Evolutionary conservation across 2,888 invertebrate species (phyloP).

Genomic region (Apocheima hispidaria): DNA sequence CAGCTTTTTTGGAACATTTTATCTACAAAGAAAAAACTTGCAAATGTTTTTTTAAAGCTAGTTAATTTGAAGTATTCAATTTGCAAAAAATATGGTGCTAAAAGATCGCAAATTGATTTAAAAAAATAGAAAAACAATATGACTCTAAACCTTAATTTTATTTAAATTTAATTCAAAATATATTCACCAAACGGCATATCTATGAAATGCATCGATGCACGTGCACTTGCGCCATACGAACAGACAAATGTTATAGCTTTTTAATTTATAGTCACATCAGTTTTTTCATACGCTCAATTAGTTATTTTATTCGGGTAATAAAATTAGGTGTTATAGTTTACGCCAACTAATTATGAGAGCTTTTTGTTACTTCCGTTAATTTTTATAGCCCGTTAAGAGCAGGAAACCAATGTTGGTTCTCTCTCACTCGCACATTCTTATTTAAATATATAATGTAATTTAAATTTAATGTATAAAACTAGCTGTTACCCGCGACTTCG

Average conservation of each 20-base stretch:
- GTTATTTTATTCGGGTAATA: slow-evolving; percentile 61
- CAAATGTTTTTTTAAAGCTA: no score
- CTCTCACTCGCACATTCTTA: no score
- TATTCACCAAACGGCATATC: slow-evolving; percentile 64
- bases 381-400: slow-evolving; percentile 2
- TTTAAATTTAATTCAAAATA: slow-evolving; percentile 50
- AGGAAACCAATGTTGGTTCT: no score
- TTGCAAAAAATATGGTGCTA: no score
- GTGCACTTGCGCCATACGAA: slow-evolving; percentile 50
- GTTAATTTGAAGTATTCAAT: no score
- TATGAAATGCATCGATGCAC: slow-evolving; percentile 50
- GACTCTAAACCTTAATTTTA: slow-evolving; percentile 26
- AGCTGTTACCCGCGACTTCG: no score
- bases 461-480: no score
- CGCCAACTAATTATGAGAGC: slow-evolving; percentile 44
- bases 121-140: background rate
- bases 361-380: slow-evolving; percentile 39
- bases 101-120: no score
- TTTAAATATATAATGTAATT: no score
- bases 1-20: no score
- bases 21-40: no score
- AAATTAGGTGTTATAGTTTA: slow-evolving; percentile 68
- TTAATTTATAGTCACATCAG: slow-evolving; percentile 56
- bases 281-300: slow-evolving; percentile 63
- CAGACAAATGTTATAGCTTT: slow-evolving; percentile 58